Evolutionary conservation across 35 echinoderm and acorn worm species (phyloP), one percentile per base, ranked within the genome.

Genomic region (Heliocidaris erythrogramma): DNA sequence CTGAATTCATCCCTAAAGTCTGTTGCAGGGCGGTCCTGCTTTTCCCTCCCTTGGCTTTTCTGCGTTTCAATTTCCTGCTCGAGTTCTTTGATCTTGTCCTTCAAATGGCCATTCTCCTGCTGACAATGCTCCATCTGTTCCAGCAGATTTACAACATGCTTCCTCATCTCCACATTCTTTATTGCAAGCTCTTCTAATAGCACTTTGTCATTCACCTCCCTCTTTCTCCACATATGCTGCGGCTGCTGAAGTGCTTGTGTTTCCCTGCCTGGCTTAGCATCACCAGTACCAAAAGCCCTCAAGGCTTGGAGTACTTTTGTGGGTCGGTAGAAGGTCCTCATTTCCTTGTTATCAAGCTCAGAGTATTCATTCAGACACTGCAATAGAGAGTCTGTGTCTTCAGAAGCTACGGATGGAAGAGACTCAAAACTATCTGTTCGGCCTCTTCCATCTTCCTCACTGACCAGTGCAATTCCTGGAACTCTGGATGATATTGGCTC

Each of bases 81-180:
- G 11, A 95, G 88, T 35, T 95, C 94, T 6, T n/a, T 47, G n/a
- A 95, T 59, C 29, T 27, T 92, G 9, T 31, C 35, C 42, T 92
- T 95, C 53, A 95, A 53, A 31, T 48, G 56, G 35, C 65, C 32
- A 56, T 95, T 95, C 88, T 95, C 94, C 30, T 92, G 86, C 49
- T 90, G 87, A 90, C 94, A 95, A 31, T 31, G 27, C 49, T 95
- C 94, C 59, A 95, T 92, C 86, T 91, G 86, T 48, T 56, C 86
- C 86, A 95, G 61, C 29, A 95, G 94, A 27, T 91, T 90, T 11
- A 95, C 50, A 1, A 95, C 30, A 65, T 95, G 94, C 49, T 69
- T 95, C 50, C 32, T 88, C 5, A 95, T 88, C 94, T 95, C 94
- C 35, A 53, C 10, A 30, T 52, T 95, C 59, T 95, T 88, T 17